phyloP scores from a whole-genome alignment of 2,797 vertebrate genomes.

The Coccyzus lansbergi region DNA sequence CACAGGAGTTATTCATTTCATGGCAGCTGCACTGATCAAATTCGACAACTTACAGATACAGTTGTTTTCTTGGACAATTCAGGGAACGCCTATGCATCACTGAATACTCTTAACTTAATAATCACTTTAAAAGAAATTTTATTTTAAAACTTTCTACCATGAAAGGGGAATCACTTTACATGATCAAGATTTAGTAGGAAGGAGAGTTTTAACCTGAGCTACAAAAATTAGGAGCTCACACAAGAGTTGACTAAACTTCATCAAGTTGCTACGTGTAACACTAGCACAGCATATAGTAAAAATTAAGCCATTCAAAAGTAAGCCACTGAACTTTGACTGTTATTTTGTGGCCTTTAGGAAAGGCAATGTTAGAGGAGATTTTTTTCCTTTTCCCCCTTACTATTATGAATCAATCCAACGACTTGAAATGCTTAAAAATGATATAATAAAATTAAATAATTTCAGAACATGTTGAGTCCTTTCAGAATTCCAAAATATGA shows the following conservation, averaged over 20 bases:
- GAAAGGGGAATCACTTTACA: neutral
- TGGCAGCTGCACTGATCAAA: neutral
- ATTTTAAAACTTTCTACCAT: neutral
- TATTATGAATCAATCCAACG: neutral
- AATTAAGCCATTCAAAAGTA: neutral
- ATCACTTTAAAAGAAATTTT: neutral
- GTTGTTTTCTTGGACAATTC: neutral
- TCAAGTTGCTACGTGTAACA: neutral
- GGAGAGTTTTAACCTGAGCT: neutral
- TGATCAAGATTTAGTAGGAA: neutral
- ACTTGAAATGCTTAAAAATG: neutral
- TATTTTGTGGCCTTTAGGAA: neutral
- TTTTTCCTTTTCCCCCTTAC: neutral
- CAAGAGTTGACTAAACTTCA: neutral
- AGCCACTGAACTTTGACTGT: neutral
- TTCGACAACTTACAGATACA: neutral
- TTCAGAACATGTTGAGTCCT: neutral
- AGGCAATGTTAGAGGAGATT: neutral
- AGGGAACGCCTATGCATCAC: neutral
- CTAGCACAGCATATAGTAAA: neutral
- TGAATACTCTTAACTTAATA: neutral
- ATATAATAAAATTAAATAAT: neutral
- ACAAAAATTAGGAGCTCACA: neutral
- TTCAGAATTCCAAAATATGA: neutral
- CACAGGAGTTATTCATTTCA: neutral